phyloP scores from a whole-genome alignment of 2,888 invertebrate species.

The Troides oblongomaculatus region DNA sequence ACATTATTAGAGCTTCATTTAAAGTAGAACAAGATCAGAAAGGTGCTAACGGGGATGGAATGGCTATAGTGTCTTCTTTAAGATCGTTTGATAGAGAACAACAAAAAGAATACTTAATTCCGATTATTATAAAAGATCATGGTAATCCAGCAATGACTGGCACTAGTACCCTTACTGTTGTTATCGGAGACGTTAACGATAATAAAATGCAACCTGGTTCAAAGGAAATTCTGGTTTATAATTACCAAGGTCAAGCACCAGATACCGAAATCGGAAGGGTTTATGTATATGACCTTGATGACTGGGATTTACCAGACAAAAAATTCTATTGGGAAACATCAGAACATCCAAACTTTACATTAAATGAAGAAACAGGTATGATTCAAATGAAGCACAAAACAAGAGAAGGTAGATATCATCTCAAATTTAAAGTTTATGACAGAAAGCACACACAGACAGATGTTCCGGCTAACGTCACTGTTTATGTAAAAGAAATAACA shows the following conservation, averaged over 20 bases:
- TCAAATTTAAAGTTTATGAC: slow-evolving; percentile 94
- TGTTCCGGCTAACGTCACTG: slow-evolving; percentile 97
- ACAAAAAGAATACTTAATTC: slow-evolving; percentile 97
- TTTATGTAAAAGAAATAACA: slow-evolving; percentile 95
- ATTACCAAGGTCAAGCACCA: slow-evolving; percentile 94
- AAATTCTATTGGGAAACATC: slow-evolving; percentile 96
- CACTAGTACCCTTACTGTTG: slow-evolving; percentile 96
- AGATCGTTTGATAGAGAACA: slow-evolving; percentile 96
- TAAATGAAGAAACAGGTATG: slow-evolving; percentile 96
- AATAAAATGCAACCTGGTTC: slow-evolving; percentile 99
- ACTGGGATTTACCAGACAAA: slow-evolving; percentile 99
- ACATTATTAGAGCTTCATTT: slow-evolving; percentile 95
- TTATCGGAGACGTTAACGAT: slow-evolving; percentile 98
- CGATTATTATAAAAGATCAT: slow-evolving; percentile 98
- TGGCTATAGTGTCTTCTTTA: slow-evolving; percentile 97
- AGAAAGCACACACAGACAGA: slow-evolving; percentile 96
- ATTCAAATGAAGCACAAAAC: slow-evolving; percentile 97
- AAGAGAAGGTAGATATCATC: slow-evolving; percentile 90
- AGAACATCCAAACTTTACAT: slow-evolving; percentile 91
- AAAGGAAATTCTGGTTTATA: slow-evolving; percentile 98
- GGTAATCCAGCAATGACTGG: slow-evolving; percentile 98
- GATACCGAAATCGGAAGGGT: slow-evolving; percentile 96
- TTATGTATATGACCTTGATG: slow-evolving; percentile 98
- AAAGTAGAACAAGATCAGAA: slow-evolving; percentile 98
- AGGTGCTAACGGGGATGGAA: slow-evolving; percentile 98